These are phyloP conservation scores for Hipposideros larvatus DNA, from an alignment of 2,797 vertebrate species.

Conservation along the genomic window DNA sequence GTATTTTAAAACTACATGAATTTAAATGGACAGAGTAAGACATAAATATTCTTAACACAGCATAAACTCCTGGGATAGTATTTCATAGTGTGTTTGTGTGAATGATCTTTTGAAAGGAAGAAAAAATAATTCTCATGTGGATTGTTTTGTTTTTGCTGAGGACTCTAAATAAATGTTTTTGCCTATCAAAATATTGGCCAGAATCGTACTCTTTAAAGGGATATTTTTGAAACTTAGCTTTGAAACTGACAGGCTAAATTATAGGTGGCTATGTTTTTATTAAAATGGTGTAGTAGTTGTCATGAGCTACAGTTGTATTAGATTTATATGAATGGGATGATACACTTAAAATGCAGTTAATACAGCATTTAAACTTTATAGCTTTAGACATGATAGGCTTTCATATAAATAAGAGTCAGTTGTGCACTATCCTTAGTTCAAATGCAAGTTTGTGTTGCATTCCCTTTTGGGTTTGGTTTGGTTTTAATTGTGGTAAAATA, in stretches of 20 bases:
- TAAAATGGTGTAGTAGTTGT: not conserved
- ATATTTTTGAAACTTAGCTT: not conserved
- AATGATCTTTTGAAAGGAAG: slow-evolving; percentile 39
- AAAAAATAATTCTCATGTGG: not conserved
- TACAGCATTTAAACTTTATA: not conserved
- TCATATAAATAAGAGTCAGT: not conserved
- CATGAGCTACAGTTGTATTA: not conserved
- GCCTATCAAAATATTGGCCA: slow-evolving; percentile 34
- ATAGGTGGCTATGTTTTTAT: not conserved
- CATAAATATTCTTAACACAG: slow-evolving; percentile 7
- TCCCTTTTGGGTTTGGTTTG: slow-evolving; percentile 9
- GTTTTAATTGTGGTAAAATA: slow-evolving; percentile 57
- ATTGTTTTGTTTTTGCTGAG: slow-evolving; percentile 34
- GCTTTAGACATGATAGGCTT: not conserved
- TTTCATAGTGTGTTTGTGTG: slow-evolving; percentile 44
- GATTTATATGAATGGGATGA: not conserved
- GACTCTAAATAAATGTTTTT: not conserved
- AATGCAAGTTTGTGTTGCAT: not conserved
- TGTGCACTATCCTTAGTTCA: not conserved
- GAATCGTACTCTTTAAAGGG: not conserved
- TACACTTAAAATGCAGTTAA: not conserved
- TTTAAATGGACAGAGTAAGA: slow-evolving; percentile 21
- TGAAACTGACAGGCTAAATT: not conserved
- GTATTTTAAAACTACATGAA: not conserved
- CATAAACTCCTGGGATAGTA: not conserved